Percentiles rank a stretch among this genome's conserved stretches.
phyloP scores from a whole-genome alignment of 1,140 invertebrate species.

The Drosophila parvula region DNA sequence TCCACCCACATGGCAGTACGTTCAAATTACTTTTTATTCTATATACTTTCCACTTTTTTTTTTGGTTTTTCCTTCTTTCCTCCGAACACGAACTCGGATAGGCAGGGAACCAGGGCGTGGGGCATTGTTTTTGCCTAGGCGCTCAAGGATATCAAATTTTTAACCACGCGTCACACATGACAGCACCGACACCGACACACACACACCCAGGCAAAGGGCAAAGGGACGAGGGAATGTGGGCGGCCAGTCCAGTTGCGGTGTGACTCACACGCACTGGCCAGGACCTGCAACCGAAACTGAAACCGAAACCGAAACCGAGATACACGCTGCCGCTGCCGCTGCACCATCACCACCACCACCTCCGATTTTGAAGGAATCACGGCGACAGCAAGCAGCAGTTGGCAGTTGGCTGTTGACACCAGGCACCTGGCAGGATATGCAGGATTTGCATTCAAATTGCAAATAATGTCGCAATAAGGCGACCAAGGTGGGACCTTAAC shows the following conservation, averaged over 20 bases:
- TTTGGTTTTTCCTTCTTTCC: neutral
- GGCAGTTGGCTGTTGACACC: conserved; percentile 6
- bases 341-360: conserved; percentile 1
- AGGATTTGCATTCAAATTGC: conserved; percentile 23
- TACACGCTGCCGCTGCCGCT: conserved; percentile 10
- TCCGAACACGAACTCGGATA: neutral
- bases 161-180: conserved; percentile 77
- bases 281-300: conserved; percentile 37
- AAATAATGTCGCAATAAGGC: neutral
- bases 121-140: conserved; percentile 47
- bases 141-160: conserved; percentile 79
- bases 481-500: neutral
- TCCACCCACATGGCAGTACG: conserved; percentile 10
- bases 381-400: conserved; percentile 10
- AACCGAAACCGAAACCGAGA: conserved; percentile 2
- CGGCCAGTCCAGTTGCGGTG: conserved; percentile 9
- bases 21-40: conserved; percentile 45
- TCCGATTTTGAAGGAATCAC: neutral
- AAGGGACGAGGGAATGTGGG: neutral
- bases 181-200: conserved; percentile 34
- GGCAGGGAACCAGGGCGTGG: neutral
- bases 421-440: conserved; percentile 27
- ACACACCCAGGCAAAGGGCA: conserved; percentile 10
- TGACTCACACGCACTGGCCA: conserved; percentile 41
- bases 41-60: conserved; percentile 6